Conservation (phyloP, 2,797 vertebrate species). For the Chloroceryle inda region DNA sequence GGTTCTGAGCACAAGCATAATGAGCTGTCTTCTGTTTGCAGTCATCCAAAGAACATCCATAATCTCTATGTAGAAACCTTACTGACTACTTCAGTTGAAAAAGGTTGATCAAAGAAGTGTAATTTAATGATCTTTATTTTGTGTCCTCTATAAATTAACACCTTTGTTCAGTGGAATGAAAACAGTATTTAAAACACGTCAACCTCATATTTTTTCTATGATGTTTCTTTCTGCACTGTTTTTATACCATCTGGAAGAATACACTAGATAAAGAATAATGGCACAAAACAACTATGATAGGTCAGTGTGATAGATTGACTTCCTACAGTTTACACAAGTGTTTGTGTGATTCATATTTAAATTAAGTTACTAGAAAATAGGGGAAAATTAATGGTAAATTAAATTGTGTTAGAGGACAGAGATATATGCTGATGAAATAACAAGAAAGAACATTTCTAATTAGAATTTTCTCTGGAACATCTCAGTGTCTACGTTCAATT, state of each 20-base stretch:
- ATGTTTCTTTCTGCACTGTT: neutral
- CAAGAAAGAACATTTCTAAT: neutral
- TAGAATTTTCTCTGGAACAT: neutral
- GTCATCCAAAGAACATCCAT: neutral
- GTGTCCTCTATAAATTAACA: neutral
- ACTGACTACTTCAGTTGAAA: neutral
- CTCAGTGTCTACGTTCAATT: neutral
- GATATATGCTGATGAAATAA: neutral
- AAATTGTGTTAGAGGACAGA: neutral
- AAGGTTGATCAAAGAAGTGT: neutral
- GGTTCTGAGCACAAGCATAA: neutral
- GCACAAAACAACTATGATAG: neutral
- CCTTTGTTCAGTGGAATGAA: neutral
- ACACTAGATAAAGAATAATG: neutral
- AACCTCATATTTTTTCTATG: rapidly evolving
- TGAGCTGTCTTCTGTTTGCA: neutral
- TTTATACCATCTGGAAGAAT: neutral
- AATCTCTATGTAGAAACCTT: neutral
- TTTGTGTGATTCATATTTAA: neutral
- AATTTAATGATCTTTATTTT: neutral
- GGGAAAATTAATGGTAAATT: neutral
- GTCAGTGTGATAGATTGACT: neutral
- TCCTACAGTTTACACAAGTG: neutral
- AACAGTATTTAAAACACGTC: neutral
- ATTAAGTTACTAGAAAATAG: neutral